phyloP scores from a whole-genome alignment of 1,140 invertebrate species.

The Aphaenogaster floridana region DNA sequence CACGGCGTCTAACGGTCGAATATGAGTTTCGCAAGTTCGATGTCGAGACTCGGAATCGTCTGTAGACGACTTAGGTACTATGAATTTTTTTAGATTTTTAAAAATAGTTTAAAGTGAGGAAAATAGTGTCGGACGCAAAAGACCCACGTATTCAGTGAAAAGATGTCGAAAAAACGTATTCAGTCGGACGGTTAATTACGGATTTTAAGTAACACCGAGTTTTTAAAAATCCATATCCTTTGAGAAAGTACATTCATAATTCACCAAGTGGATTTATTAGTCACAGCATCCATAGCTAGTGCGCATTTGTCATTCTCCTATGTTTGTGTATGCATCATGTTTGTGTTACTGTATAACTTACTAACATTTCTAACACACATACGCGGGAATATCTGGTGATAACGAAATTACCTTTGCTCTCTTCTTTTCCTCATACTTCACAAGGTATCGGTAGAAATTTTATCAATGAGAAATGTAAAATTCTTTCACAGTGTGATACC shows the following conservation, averaged over 20 bases:
- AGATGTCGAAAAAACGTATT: too few species aligned
- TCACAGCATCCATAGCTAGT: slow-evolving; percentile 72
- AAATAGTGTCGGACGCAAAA: too few species aligned
- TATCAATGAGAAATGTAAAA: slow-evolving; percentile 42
- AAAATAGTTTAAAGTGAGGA: too few species aligned
- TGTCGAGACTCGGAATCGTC: too few species aligned
- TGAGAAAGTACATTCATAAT: slow-evolving; percentile 62
- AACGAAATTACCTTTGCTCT: slow-evolving; percentile 62
- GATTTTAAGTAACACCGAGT: slow-evolving; percentile 11
- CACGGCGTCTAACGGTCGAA: too few species aligned
- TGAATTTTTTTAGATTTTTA: too few species aligned
- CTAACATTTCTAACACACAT: slow-evolving; percentile 76
- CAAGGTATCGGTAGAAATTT: slow-evolving; percentile 44
- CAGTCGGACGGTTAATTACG: too few species aligned
- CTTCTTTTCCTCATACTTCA: slow-evolving; percentile 43
- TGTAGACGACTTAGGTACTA: too few species aligned
- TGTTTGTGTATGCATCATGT: slow-evolving; percentile 53
- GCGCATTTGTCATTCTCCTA: slow-evolving; percentile 63
- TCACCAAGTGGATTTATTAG: slow-evolving; percentile 43
- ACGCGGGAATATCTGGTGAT: slow-evolving; percentile 84
- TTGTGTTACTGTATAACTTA: slow-evolving; percentile 63
- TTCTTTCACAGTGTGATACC: slow-evolving; percentile 9
- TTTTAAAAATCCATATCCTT: slow-evolving; percentile 5
- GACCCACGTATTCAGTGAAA: too few species aligned
- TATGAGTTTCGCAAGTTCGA: too few species aligned